A percentile compares a stretch with the other conserved stretches of the same genome.
phyloP scores from a whole-genome alignment of 2,113 vertebrate species.

The Planiliza haematocheilus region DNA sequence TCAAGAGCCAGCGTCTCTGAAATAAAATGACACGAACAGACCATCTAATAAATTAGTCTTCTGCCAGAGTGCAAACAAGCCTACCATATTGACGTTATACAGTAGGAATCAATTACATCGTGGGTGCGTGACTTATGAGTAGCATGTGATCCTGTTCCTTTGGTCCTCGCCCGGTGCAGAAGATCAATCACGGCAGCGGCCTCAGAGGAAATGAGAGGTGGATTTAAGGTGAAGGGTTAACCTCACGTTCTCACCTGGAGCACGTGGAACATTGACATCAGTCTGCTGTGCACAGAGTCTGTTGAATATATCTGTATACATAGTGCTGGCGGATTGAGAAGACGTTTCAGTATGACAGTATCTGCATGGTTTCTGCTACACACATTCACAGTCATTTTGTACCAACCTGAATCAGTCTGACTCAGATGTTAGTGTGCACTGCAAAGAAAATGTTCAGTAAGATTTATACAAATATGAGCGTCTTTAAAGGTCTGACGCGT shows the following conservation, averaged over 20 bases:
- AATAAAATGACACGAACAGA: background rate
- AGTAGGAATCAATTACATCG: slow-evolving; percentile 36
- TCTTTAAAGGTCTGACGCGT: too few relatives aligned
- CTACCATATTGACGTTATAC: slow-evolving; percentile 27
- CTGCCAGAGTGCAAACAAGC: background rate
- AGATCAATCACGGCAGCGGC: slow-evolving; percentile 30
- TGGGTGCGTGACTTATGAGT: slow-evolving; percentile 11
- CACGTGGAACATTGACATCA: slow-evolving; percentile 8
- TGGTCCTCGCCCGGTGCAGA: slow-evolving; percentile 3
- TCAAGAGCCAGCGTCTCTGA: background rate
- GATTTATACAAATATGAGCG: too few relatives aligned
- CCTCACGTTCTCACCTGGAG: slow-evolving; percentile 23
- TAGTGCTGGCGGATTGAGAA: slow-evolving; percentile 4
- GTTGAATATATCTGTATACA: background rate
- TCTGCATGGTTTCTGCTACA: too few relatives aligned
- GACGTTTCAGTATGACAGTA: too few relatives aligned
- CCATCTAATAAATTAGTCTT: slow-evolving; percentile 9
- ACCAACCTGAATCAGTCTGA: too few relatives aligned
- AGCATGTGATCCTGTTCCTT: slow-evolving; percentile 1
- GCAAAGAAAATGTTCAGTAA: too few relatives aligned
- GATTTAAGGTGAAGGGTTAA: slow-evolving; percentile 26
- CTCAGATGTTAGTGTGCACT: too few relatives aligned
- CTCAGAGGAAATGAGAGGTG: slow-evolving; percentile 51
- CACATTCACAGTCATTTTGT: too few relatives aligned
- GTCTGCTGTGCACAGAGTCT: slow-evolving; percentile 1